Base-by-base conservation (phyloP, 2,888 invertebrate genomes). In the Oscheius sp. region DNA sequence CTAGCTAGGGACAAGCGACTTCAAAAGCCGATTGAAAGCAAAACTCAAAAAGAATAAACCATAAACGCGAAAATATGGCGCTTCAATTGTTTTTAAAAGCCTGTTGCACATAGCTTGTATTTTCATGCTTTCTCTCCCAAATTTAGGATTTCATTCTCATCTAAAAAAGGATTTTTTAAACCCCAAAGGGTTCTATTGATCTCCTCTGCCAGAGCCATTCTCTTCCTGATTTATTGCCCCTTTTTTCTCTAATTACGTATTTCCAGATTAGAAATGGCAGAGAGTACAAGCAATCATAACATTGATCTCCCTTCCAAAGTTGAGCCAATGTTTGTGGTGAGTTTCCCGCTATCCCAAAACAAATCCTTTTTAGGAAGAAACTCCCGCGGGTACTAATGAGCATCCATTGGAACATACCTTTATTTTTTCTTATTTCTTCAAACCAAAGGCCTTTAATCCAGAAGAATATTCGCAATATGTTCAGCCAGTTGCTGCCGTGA, bases 401-500 rank as follows among this genome's bases (percentile, higher is more conserved):
- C 81, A 86, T 66, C 77, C 75, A 1, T 72, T 86, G n/a, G 80
- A 85, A 65, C 81, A 76, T 64, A 76, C 77, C 3, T 86, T 83
- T 66, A 74, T 77, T 1, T 83, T 83, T 48, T 83, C 84, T 15
- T 86, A 79, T 64, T 86, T 86, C 65, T 66, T 83, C 45, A 78
- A 84, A 12, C 86, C 86, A 8, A 29, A 65, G 12, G 83, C 83
- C 20, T 86, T 86, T 66, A 84, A 85, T 55, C 85, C 86, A 8
- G 85, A 82, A 69, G 80, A 81, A 20, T 81, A 81, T 58, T 74
- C 79, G 0, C 69, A 69, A 12, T 78, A 74, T 58, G 81, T 81
- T 8, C 81, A 79, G 68, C 75, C 78, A 1, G 71, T 82, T 0
- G 84, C 84, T 6, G 58, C 77, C 0, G 78, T 85, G 63, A 79